phyloP scores from a whole-genome alignment of 2,113 vertebrate species.

The Charadrius vociferus region DNA sequence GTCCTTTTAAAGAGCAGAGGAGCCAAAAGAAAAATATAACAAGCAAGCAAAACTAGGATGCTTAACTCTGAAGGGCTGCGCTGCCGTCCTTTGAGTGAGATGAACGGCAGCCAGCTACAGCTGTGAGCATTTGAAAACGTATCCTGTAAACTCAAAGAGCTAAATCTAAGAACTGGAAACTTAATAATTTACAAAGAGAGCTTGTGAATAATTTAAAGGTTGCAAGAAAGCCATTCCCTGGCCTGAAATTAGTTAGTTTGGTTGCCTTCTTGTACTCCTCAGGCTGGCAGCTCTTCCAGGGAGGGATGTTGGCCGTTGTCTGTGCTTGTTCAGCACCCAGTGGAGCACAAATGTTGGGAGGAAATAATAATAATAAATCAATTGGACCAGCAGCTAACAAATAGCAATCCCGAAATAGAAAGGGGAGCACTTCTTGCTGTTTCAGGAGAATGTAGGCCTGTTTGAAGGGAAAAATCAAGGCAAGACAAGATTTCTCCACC shows the following conservation, averaged over 20 bases:
- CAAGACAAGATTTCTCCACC: not conserved
- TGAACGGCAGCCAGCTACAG: not conserved
- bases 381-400: not conserved
- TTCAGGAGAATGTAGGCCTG: not conserved
- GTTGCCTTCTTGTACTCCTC: not conserved
- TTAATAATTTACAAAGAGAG: conserved; percentile 60
- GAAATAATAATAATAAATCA: not conserved
- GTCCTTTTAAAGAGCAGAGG: not conserved
- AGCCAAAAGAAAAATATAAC: not conserved
- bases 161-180: conserved; percentile 18
- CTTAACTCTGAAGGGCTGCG: not conserved
- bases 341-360: not conserved
- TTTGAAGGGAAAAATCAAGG: not conserved
- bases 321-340: not conserved
- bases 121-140: not conserved
- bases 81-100: not conserved
- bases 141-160: conserved; percentile 39
- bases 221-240: conserved; percentile 17
- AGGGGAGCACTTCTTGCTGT: not conserved
- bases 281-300: not conserved
- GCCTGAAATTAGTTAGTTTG: not conserved
- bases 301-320: not conserved
- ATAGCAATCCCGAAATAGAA: not conserved
- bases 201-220: not conserved
- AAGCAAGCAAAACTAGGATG: not conserved